These are phyloP conservation scores for Lepus townsendii DNA, from an alignment of 2,797 vertebrate species.

Conservation along the genomic window DNA sequence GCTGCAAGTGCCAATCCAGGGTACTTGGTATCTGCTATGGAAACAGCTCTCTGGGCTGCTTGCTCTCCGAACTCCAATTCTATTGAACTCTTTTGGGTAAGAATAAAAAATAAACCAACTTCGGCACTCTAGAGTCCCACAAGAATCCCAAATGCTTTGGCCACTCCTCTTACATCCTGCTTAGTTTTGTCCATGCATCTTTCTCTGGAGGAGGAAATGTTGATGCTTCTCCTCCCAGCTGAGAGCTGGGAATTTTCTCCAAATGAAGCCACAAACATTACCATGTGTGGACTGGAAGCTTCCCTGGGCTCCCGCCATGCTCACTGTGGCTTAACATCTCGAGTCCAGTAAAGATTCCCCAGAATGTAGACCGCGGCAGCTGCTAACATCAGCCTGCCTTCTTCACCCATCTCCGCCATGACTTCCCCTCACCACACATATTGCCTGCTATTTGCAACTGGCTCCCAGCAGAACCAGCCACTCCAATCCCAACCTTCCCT, in stretches of 20 bases:
- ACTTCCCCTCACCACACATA: fast-evolving
- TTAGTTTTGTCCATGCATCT: background rate
- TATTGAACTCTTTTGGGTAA: background rate
- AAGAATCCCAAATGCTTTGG: background rate
- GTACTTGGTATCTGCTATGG: background rate
- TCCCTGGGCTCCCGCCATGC: background rate
- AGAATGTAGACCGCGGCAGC: background rate
- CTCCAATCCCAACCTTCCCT: background rate
- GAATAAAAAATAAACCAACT: background rate
- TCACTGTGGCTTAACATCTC: background rate
- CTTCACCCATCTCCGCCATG: background rate
- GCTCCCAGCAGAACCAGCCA: background rate
- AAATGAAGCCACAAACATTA: background rate
- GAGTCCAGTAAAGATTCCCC: background rate
- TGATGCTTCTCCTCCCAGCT: background rate
- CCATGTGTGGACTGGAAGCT: background rate
- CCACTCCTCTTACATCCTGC: background rate
- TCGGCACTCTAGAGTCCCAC: background rate
- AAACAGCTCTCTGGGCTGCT: background rate
- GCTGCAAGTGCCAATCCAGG: no score
- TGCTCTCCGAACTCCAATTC: background rate
- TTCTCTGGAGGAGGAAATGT: background rate
- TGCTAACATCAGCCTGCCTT: background rate
- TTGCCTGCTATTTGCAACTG: background rate
- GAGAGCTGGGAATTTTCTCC: background rate